These are phyloP conservation scores for Epiblema foenella DNA, from an alignment of 2,888 invertebrate genomes.

Conservation along the genomic window DNA sequence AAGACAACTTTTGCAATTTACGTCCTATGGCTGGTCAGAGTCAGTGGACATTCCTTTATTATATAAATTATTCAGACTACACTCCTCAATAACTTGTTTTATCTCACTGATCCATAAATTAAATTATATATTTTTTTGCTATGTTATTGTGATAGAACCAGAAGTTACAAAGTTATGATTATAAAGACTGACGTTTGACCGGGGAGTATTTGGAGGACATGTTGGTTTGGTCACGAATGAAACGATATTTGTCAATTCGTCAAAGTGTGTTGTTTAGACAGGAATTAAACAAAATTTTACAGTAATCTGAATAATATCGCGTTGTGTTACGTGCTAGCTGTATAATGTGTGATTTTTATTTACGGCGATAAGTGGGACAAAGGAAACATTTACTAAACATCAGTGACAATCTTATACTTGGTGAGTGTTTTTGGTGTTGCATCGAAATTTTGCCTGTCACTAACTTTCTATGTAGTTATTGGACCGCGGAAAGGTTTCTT, in stretches of 20 bases:
- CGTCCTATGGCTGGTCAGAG: slow-evolving; percentile 7
- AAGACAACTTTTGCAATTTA: slow-evolving; percentile 2
- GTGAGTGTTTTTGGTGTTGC: slow-evolving; percentile 76
- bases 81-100: neutral
- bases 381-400: slow-evolving; percentile 63
- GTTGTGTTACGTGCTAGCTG: slow-evolving; percentile 70
- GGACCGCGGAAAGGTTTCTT: slow-evolving; percentile 53
- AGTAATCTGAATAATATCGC: slow-evolving; percentile 71
- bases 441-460: slow-evolving; percentile 67
- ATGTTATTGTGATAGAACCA: neutral
- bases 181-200: slow-evolving; percentile 58
- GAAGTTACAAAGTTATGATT: neutral
- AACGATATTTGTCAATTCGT: slow-evolving; percentile 80
- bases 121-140: neutral
- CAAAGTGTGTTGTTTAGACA: slow-evolving; percentile 78
- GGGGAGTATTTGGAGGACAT: slow-evolving; percentile 78
- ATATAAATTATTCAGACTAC: neutral
- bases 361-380: slow-evolving; percentile 66
- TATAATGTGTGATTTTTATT: slow-evolving; percentile 77
- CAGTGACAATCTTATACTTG: slow-evolving; percentile 65
- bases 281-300: slow-evolving; percentile 73
- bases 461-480: slow-evolving; percentile 65
- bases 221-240: slow-evolving; percentile 80
- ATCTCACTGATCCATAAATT: neutral
- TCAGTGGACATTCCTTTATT: slow-evolving; percentile 7